Evolutionary conservation across 2,888 invertebrate species (phyloP), one percentile per base, ranked within the genome.

Genomic region (Mayetiola destructor): DNA sequence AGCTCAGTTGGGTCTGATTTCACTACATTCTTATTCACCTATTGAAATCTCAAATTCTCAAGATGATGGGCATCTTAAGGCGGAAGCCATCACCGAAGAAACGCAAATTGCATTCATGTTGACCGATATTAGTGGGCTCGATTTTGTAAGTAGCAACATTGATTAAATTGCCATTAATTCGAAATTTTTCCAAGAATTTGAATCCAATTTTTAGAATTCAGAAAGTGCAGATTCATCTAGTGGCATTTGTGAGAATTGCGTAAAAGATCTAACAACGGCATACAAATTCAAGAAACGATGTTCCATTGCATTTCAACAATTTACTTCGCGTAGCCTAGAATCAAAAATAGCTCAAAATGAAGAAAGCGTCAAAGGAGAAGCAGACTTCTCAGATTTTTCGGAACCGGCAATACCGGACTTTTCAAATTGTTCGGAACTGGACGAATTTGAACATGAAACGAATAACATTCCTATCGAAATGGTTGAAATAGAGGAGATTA

Each of bases 201-300:
- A n/a, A n/a, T n/a, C n/a, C n/a, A n/a, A n/a, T n/a, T n/a, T n/a
- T n/a, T n/a, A n/a, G n/a, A n/a, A n/a, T n/a, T n/a, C n/a, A n/a
- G n/a, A n/a, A n/a, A n/a, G n/a, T n/a, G n/a, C n/a, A n/a, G n/a
- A n/a, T n/a, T n/a, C n/a, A n/a, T n/a, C n/a, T n/a, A n/a, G n/a
- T n/a, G n/a, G n/a, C n/a, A 70, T 73, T 58, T 73, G 73, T 57
- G 59, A 58, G 16, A 59, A 63, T 6, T 73, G 73, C 61, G 62
- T 67, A 27, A 63, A 65, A 23, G 63, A 62, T 12, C 66, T 71
- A 14, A 65, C 65, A 20, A 63, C 62, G 14, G 68, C 72, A 9
- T 71, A 65, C 58, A 62, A 65, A 37, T 72, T 73, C 30, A 72
- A 71, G 57, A 64, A 64, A 21, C 66, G 66, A 42, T 71, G 69